phyloP scores from a whole-genome alignment of 2,113 vertebrate species.

The Petrocephalus zakoni region DNA sequence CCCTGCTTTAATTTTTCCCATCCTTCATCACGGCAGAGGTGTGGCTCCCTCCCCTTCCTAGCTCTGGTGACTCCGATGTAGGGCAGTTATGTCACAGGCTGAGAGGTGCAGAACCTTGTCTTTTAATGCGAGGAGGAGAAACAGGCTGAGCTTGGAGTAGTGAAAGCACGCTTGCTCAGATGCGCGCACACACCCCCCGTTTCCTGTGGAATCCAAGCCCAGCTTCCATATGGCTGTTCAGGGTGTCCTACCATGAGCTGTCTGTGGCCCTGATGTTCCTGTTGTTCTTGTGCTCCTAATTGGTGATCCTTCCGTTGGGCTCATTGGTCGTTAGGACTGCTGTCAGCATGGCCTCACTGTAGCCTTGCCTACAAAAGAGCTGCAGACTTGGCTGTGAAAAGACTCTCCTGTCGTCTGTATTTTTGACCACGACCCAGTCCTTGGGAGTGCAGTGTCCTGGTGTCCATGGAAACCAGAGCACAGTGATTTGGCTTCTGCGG shows the following conservation, averaged over 20 bases:
- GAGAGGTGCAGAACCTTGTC: not conserved
- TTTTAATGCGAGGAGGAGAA: not conserved
- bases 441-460: not conserved
- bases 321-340: not conserved
- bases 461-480: slow-evolving; percentile 24
- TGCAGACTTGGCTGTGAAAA: not conserved
- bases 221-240: not conserved
- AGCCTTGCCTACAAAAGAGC: not conserved
- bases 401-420: not conserved
- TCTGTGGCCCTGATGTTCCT: not conserved
- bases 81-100: not conserved
- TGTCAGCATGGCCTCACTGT: not conserved
- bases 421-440: not conserved
- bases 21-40: not conserved
- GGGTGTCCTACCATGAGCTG: not conserved
- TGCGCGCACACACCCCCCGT: not conserved
- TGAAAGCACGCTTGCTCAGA: not conserved
- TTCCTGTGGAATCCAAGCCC: not conserved
- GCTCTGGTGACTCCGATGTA: not conserved
- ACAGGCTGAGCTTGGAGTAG: not conserved
- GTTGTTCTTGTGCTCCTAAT: not conserved
- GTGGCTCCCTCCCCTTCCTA: not conserved
- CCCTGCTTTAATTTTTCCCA: not conserved
- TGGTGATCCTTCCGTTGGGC: not conserved
- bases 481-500: not conserved